Percentiles rank a stretch among this genome's conserved stretches.
Conservation (phyloP, 2,797 vertebrate species). For the Hybognathus amarus region DNA sequence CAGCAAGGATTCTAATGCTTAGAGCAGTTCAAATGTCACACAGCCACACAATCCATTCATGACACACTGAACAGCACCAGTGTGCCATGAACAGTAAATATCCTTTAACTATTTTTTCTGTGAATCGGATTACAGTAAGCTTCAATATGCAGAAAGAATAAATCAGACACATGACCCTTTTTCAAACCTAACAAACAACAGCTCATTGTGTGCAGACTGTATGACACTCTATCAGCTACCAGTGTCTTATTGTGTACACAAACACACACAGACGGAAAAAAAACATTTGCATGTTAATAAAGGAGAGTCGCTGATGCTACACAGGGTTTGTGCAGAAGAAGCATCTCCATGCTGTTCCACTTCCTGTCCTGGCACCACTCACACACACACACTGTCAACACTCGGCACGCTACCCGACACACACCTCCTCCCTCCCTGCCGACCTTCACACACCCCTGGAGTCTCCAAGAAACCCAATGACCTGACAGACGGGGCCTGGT, state of each 20-base stretch:
- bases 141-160: constrained; percentile 17
- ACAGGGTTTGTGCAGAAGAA: constrained; percentile 25
- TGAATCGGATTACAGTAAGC: constrained; percentile 1
- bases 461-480: constrained; percentile 52
- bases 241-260: constrained; percentile 3
- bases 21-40: constrained; percentile 12
- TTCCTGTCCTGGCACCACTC: constrained; percentile 39
- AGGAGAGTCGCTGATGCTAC: constrained; percentile 28
- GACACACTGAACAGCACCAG: background rate
- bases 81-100: background rate
- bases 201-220: constrained; percentile 19
- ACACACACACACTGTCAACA: constrained; percentile 41
- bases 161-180: background rate
- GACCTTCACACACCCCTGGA: constrained; percentile 41
- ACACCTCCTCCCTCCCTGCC: constrained; percentile 28
- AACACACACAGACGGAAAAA: background rate
- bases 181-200: constrained; percentile 20
- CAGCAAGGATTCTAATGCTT: background rate
- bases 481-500: constrained; percentile 56
- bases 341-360: constrained; percentile 29
- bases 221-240: constrained; percentile 16
- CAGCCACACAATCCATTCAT: background rate
- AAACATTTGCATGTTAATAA: background rate
- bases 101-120: constrained; percentile 1
- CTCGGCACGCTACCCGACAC: background rate